Percentiles rank a stretch among this genome's conserved stretches.
Evolutionary conservation across 92 coral and sea anemone genomes (phyloP).

Genomic region (Epizoanthus scotinus): DNA sequence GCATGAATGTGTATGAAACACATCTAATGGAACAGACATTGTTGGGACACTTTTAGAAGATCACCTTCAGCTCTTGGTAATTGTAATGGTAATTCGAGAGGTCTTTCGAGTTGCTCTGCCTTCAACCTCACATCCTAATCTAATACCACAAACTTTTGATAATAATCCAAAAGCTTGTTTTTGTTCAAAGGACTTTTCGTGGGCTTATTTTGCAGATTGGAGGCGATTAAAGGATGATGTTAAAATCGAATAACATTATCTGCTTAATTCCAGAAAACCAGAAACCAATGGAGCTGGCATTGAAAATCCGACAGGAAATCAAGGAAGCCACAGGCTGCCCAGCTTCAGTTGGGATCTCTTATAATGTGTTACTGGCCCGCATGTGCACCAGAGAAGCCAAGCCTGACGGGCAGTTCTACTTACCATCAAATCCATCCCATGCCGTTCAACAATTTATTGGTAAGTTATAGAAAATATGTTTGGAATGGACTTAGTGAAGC

Average conservation of each 20-base stretch:
- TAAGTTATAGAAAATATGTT: slow-evolving; percentile 22
- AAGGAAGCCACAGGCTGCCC: slow-evolving; percentile 78
- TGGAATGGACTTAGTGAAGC: neutral
- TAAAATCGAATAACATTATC: neutral
- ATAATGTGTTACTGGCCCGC: slow-evolving; percentile 83
- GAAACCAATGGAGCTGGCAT: slow-evolving; percentile 71
- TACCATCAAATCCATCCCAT: slow-evolving; percentile 48
- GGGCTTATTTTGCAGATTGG: no score
- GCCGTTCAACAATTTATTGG: slow-evolving; percentile 77
- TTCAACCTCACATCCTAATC: no score
- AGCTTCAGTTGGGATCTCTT: slow-evolving; percentile 86
- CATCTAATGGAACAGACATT: no score
- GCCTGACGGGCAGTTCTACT: slow-evolving; percentile 86
- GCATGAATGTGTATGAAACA: no score
- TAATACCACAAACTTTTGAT: no score
- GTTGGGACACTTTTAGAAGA: no score
- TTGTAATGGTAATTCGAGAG: no score
- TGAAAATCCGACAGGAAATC: slow-evolving; percentile 78
- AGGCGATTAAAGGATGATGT: no score
- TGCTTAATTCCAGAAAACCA: slow-evolving; percentile 58
- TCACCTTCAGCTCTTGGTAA: no score
- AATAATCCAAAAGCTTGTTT: no score
- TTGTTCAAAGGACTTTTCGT: no score
- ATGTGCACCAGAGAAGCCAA: slow-evolving; percentile 94
- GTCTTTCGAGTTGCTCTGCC: no score